Percentiles rank a stretch among this genome's conserved stretches.
These are phyloP conservation scores for Zophobas morio DNA, from an alignment of 1,140 invertebrate genomes.

Conservation along the genomic window DNA sequence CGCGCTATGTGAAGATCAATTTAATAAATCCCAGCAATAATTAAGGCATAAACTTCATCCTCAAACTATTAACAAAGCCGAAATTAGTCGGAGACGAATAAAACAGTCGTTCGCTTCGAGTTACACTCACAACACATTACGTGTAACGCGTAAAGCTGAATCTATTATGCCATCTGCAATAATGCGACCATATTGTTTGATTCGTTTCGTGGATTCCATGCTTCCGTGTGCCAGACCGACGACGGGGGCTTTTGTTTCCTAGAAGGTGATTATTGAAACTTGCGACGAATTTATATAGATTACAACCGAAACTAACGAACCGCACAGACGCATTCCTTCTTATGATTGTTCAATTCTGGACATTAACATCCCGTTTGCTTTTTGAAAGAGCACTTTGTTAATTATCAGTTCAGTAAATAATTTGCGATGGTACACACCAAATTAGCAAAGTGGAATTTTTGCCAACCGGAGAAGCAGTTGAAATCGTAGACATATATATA, in stretches of 20 bases:
- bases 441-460: too few relatives aligned
- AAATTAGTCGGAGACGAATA: slow-evolving; percentile 61
- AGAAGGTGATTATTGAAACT: slow-evolving; percentile 33
- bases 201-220: slow-evolving; percentile 44
- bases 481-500: too few relatives aligned
- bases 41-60: slow-evolving; percentile 63
- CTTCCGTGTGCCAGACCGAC: slow-evolving; percentile 40
- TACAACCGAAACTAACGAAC: slow-evolving; percentile 11
- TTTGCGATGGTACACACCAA: too few relatives aligned
- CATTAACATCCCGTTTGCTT: too few relatives aligned
- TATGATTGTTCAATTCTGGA: too few relatives aligned
- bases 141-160: slow-evolving; percentile 50
- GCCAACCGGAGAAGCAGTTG: too few relatives aligned
- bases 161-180: slow-evolving; percentile 49
- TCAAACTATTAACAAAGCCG: slow-evolving; percentile 64
- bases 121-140: slow-evolving; percentile 55
- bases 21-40: slow-evolving; percentile 64
- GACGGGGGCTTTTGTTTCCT: slow-evolving; percentile 27
- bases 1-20: slow-evolving; percentile 57
- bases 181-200: slow-evolving; percentile 51
- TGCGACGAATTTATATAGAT: background rate
- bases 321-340: background rate
- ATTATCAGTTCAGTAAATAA: too few relatives aligned
- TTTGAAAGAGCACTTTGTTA: too few relatives aligned
- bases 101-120: slow-evolving; percentile 55